Evolutionary conservation across 1,140 invertebrate species (phyloP).

Genomic region (Euwallacea fornicatus): DNA sequence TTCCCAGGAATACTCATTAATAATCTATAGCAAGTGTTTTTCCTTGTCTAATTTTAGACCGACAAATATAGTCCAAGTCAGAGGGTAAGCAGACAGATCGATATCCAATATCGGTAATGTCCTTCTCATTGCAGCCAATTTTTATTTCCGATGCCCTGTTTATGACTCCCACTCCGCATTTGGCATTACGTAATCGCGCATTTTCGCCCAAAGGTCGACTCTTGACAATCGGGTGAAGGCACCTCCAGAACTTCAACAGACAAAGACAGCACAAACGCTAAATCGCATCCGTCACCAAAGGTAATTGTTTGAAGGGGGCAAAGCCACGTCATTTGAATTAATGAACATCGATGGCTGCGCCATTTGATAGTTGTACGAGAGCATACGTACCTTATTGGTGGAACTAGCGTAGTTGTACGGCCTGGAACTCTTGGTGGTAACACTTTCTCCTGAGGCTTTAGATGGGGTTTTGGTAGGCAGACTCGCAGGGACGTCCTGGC

Average conservation of each 20-base stretch:
- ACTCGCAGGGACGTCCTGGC: slow-evolving; percentile 24
- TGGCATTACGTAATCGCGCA: too few relatives aligned
- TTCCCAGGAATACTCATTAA: not conserved
- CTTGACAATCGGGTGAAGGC: not conserved
- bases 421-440: slow-evolving; percentile 52
- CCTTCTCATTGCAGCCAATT: not conserved
- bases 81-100: not conserved
- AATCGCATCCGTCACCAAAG: too few relatives aligned
- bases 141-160: not conserved
- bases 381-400: slow-evolving; percentile 49
- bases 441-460: slow-evolving; percentile 42
- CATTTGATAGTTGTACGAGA: not conserved
- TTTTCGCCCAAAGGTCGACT: too few relatives aligned
- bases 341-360: too few relatives aligned
- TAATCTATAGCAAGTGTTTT: too few relatives aligned
- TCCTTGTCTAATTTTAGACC: not conserved
- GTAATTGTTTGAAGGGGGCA: too few relatives aligned
- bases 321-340: too few relatives aligned
- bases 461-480: slow-evolving; percentile 78
- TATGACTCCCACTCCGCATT: too few relatives aligned
- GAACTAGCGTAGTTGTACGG: slow-evolving; percentile 56
- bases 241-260: not conserved
- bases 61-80: not conserved
- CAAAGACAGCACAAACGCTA: too few relatives aligned
- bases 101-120: slow-evolving; percentile 2